phyloP scores from a whole-genome alignment of 1,140 invertebrate genomes.

The Caenorhabditis remanei region DNA sequence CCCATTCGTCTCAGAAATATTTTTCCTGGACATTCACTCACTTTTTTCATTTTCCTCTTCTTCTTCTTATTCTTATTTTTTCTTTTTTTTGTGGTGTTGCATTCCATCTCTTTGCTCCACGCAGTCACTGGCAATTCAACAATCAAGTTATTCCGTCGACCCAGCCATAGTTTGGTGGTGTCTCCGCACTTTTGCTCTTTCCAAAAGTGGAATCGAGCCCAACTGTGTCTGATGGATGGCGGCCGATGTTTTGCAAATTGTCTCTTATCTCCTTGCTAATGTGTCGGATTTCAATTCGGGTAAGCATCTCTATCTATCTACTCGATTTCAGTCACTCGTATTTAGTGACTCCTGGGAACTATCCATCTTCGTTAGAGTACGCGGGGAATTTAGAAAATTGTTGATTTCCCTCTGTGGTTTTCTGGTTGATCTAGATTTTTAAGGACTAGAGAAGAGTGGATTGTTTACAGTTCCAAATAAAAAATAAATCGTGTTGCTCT shows the following conservation, averaged over 20 bases:
- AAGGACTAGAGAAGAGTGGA: no score
- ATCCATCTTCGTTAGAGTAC: conserved; percentile 44
- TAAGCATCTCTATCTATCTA: not conserved
- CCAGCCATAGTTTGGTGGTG: conserved; percentile 1
- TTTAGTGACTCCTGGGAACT: conserved; percentile 40
- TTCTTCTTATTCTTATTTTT: conserved; percentile 18
- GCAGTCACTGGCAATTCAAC: conserved; percentile 12
- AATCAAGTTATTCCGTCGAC: conserved; percentile 39
- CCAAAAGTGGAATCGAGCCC: conserved; percentile 46
- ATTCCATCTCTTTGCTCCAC: not conserved
- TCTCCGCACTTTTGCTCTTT: conserved; percentile 19
- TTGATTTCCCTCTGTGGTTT: not conserved
- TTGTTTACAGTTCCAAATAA: no score
- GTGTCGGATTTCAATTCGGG: conserved; percentile 70
- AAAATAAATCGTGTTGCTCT: no score
- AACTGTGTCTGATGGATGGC: conserved; percentile 63
- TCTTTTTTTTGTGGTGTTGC: conserved; percentile 20
- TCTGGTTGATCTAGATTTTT: no score
- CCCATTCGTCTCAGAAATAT: conserved; percentile 55
- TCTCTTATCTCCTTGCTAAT: conserved; percentile 75
- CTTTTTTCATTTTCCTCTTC: not conserved
- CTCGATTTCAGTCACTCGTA: conserved; percentile 55
- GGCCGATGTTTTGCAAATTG: conserved; percentile 73
- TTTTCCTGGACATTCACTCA: conserved; percentile 42
- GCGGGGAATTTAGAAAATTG: not conserved